These are phyloP conservation scores for Dicyrtomina minuta DNA, from an alignment of 2,888 invertebrate genomes.

Conservation along the genomic window DNA sequence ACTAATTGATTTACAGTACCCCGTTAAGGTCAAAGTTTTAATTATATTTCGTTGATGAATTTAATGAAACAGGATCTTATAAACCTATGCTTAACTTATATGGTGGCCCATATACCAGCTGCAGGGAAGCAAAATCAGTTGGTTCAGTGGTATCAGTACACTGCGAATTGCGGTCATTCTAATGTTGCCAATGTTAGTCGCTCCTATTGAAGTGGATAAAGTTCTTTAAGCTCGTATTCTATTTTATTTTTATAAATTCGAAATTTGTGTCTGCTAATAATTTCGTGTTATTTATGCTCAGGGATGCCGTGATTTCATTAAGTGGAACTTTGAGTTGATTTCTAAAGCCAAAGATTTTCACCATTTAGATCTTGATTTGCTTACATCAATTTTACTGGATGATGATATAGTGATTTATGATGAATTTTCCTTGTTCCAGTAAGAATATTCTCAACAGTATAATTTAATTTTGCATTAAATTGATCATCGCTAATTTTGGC, in stretches of 20 bases:
- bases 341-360: conserved; percentile 76
- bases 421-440: conserved; percentile 80
- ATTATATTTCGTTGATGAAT: no score
- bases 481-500: background rate
- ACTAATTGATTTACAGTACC: no score
- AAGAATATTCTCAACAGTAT: conserved; percentile 54
- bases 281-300: no score
- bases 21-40: no score
- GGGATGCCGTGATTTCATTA: conserved; percentile 78
- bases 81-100: conserved; percentile 78
- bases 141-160: conserved; percentile 89
- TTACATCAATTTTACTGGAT: conserved; percentile 67
- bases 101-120: conserved; percentile 81
- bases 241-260: background rate
- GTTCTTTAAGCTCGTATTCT: no score
- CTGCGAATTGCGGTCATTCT: conserved; percentile 76
- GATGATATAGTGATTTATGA: conserved; percentile 85
- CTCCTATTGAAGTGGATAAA: conserved; percentile 1
- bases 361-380: conserved; percentile 72
- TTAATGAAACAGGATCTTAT: conserved; percentile 85
- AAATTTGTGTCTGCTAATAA: no score
- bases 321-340: conserved; percentile 86
- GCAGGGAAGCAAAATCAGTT: conserved; percentile 79
- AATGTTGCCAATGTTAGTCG: conserved; percentile 64
- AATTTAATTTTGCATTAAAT: background rate